Percentiles rank a stretch among this genome's conserved stretches.
Evolutionary conservation across 1,140 invertebrate species (phyloP).

Genomic region (Probaryconus sp.): DNA sequence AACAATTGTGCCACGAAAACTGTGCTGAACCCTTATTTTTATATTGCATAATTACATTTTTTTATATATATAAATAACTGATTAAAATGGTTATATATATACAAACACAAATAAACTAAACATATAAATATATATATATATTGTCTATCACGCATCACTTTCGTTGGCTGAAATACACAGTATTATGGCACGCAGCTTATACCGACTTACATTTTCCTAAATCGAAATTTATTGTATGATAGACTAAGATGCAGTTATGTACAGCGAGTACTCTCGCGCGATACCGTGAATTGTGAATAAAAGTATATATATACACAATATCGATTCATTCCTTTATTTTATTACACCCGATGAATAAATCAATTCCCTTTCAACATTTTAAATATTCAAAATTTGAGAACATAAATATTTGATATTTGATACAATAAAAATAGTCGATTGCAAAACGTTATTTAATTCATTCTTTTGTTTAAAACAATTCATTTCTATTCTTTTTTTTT

Average conservation of each 20-base stretch:
- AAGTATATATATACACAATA: slow-evolving; percentile 49
- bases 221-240: slow-evolving; percentile 63
- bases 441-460: too few species aligned
- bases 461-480: too few species aligned
- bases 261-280: slow-evolving; percentile 41
- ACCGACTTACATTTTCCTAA: slow-evolving; percentile 54
- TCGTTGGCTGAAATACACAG: slow-evolving; percentile 60
- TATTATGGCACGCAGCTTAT: slow-evolving; percentile 55
- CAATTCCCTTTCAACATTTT: too few species aligned
- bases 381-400: too few species aligned
- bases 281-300: slow-evolving; percentile 62
- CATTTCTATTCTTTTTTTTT: too few species aligned
- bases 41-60: slow-evolving; percentile 54
- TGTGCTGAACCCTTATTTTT: slow-evolving; percentile 50
- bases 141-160: slow-evolving; percentile 47
- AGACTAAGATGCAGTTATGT: slow-evolving; percentile 50
- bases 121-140: slow-evolving; percentile 28
- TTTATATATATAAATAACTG: slow-evolving; percentile 41
- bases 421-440: too few species aligned
- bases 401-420: too few species aligned
- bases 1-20: slow-evolving; percentile 42
- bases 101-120: slow-evolving; percentile 1
- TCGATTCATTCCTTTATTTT: not conserved
- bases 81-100: slow-evolving; percentile 2
- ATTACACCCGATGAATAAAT: too few species aligned